phyloP scores from a whole-genome alignment of 2,888 invertebrate species.

The Phorcus lineatus region DNA sequence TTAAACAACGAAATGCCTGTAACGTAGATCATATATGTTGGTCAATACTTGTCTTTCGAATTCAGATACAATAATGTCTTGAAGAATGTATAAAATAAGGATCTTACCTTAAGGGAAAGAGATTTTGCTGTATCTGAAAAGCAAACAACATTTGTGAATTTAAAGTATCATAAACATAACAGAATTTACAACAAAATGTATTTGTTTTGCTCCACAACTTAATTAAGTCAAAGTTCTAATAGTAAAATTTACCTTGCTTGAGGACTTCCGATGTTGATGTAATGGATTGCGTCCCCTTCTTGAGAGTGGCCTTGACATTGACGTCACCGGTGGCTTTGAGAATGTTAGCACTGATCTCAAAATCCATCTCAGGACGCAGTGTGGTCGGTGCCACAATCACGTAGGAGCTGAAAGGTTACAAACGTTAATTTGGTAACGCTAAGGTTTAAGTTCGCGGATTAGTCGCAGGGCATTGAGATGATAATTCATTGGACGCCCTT shows the following conservation, averaged over 20 bases:
- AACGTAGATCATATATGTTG: no score
- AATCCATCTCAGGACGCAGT: slow-evolving; percentile 69
- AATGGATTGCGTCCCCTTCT: slow-evolving; percentile 8
- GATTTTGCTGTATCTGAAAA: background rate
- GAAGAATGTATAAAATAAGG: background rate
- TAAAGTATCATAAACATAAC: no score
- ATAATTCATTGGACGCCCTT: no score
- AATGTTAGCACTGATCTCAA: slow-evolving; percentile 72
- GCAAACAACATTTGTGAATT: no score
- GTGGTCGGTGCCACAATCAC: slow-evolving; percentile 70
- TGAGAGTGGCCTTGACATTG: slow-evolving; percentile 32
- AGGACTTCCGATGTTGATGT: background rate
- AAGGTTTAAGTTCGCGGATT: background rate
- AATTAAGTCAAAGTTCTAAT: background rate
- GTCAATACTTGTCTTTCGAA: no score
- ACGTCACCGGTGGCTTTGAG: slow-evolving; percentile 48
- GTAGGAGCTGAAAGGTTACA: slow-evolving; percentile 46
- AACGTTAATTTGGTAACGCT: background rate
- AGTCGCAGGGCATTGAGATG: no score
- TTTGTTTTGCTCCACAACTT: background rate
- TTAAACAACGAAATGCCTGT: no score
- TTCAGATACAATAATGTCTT: background rate
- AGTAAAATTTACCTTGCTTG: background rate
- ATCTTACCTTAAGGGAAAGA: background rate
- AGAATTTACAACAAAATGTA: background rate